Evolutionary conservation across 2,797 vertebrate species (phyloP), one percentile per base, ranked within the genome.

Genomic region (Microhierax caerulescens): DNA sequence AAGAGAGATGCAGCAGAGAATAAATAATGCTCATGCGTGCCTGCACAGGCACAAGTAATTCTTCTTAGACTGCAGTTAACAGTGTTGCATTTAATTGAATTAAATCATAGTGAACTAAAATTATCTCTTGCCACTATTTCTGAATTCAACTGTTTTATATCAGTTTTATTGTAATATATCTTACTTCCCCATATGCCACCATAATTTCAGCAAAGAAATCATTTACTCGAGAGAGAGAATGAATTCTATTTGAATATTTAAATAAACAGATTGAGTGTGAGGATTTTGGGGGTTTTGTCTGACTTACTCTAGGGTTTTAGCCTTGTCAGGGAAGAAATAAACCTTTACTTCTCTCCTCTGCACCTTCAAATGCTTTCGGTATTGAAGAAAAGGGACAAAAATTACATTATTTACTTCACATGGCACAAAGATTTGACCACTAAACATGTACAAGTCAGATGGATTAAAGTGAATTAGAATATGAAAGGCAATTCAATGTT

Each of bases 201-300:
- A 90, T 34, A 95, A 97, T 93, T 96, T 97, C 86, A 93, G 70
- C 85, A 92, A 91, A 91, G 82, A 93, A 97, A 96, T 93, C 25
- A 1, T 84, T 95, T 89, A 89, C 88, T 96, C 93, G 56, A 90
- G 82, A 94, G 79, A 96, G 72, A 88, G 65, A 93, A 96, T 83
- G 84, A 96, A 88, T 95, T 95, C 90, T 92, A 97, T 97, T 95
- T 96, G 96, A 97, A 95, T 97, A 97, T 97, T 98, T 98, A 96
- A 97, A 96, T 93, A 97, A 97, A 85, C 90, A 97, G 78, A 95
- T 97, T 90, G 47, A 87, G 37, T 83, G 32, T 48, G 34, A 92
- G 30, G 32, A 77, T 85, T 89, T 75, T 34, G 81, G 34, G 36
- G 41, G 11, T 88, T 92, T 81, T 95, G 67, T 96, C 93, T 93